Percentiles rank a stretch among this genome's conserved stretches.
These are phyloP conservation scores for Palloptera scutellata DNA, from an alignment of 2,888 invertebrate genomes.

Conservation along the genomic window DNA sequence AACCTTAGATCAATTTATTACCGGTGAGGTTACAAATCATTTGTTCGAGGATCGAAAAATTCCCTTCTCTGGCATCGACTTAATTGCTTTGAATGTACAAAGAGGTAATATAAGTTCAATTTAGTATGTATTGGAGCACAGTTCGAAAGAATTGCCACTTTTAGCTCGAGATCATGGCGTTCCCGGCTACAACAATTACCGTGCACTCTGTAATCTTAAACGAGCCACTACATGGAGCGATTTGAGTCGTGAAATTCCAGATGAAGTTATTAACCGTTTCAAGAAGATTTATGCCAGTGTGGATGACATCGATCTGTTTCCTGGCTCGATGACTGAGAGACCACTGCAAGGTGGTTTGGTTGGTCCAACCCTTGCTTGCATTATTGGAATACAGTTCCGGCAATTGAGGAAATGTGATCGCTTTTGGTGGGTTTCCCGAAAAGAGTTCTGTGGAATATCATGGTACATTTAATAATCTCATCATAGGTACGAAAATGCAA, in stretches of 20 bases:
- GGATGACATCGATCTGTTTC: conserved; percentile 96
- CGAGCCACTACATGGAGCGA: conserved; percentile 87
- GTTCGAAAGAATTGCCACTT: neutral
- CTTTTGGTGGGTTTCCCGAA: conserved; percentile 72
- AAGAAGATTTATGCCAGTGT: conserved; percentile 86
- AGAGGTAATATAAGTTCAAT: conserved; percentile 65
- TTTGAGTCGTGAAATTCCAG: conserved; percentile 84
- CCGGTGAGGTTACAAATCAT: conserved; percentile 94
- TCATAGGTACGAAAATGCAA: conserved; percentile 84
- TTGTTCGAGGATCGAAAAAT: conserved; percentile 88
- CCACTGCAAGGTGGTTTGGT: conserved; percentile 90
- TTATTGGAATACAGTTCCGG: conserved; percentile 93
- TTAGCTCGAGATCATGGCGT: conserved; percentile 85
- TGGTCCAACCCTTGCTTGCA: conserved; percentile 93
- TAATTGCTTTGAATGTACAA: conserved; percentile 90
- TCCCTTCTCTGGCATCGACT: conserved; percentile 91
- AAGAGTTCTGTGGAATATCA: neutral
- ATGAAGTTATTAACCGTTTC: conserved; percentile 79
- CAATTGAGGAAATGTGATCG: conserved; percentile 92
- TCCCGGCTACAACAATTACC: conserved; percentile 88
- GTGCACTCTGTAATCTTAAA: conserved; percentile 88
- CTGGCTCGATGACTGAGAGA: conserved; percentile 90
- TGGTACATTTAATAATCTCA: neutral
- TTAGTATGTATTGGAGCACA: neutral
- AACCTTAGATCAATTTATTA: conserved; percentile 90